Percentiles rank a stretch among this genome's conserved stretches.
These are phyloP conservation scores for Phortica variegata DNA, from an alignment of 1,140 invertebrate genomes.

Conservation along the genomic window DNA sequence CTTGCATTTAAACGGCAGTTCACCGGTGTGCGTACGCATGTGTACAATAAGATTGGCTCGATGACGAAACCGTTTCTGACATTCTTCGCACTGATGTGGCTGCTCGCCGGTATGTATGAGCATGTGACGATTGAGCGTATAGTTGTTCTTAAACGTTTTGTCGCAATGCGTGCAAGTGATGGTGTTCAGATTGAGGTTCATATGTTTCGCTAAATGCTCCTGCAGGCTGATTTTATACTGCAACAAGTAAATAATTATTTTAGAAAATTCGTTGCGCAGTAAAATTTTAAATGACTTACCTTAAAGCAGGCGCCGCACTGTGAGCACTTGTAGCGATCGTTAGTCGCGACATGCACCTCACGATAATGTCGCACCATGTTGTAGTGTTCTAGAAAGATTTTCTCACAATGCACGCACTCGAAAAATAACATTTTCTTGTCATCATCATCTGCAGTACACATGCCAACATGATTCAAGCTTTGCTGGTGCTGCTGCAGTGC, in stretches of 20 bases:
- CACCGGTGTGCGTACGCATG: conserved; percentile 8
- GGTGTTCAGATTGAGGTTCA: conserved; percentile 1
- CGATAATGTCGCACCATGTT: not conserved
- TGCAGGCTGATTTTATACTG: conserved; percentile 9
- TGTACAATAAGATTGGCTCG: conserved; percentile 17
- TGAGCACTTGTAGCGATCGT: not conserved
- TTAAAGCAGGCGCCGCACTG: not conserved
- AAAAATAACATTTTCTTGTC: not conserved
- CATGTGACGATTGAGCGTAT: conserved; percentile 62
- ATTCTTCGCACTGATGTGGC: conserved; percentile 59
- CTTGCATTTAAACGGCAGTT: conserved; percentile 7
- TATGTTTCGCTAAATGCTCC: conserved; percentile 5
- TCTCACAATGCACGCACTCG: too few relatives aligned
- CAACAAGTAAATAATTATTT: too few relatives aligned
- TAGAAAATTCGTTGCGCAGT: not conserved
- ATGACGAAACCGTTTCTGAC: conserved; percentile 12
- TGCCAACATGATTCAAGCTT: not conserved
- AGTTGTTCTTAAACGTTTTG: conserved; percentile 10
- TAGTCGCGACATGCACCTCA: not conserved
- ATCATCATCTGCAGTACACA: not conserved
- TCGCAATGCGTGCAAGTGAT: conserved; percentile 9
- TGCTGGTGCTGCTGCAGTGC: not conserved
- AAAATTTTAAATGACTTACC: too few relatives aligned
- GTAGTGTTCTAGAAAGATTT: too few relatives aligned
- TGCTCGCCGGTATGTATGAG: conserved; percentile 68